Base-by-base conservation (phyloP, 2,888 invertebrate species). In the Idaea aversata region DNA sequence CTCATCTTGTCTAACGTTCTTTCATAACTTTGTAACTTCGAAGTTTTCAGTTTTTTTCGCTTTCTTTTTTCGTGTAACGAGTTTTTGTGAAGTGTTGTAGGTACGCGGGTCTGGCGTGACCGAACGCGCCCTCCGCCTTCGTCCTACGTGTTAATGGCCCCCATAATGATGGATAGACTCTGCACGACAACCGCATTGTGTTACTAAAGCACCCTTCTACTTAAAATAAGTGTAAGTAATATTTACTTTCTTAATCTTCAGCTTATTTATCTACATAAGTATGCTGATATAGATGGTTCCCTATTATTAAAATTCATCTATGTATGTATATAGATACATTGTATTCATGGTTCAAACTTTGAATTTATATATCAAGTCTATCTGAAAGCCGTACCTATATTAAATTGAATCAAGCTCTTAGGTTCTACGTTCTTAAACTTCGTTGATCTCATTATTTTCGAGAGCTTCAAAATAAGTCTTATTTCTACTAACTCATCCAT, bases 161-260 rank as follows among this genome's bases (percentile, higher is more conserved):
- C 79, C 81, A 76, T 81, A 83, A 87, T 91, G 90, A 90, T 89
- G 87, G 88, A 90, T 90, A 77, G 80, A 81, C 81, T 80, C 79
- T 73, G 72, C 81, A 77, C 80, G 79, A 76, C 34, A 81, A 82
- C 81, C 77, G 72, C 73, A 65, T 67, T 72, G 74, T 80, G 72
- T 82, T 81, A 79, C 76, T 77, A 75, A 76, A 72, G 69, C 72
- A 77, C 72, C 75, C 71, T 73, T 78, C 71, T 13, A 38, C 47
- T 63, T 38, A 25, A 25, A 2, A n/a, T 34, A 35, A 59, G 59
- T 57, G 15, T 15, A 35, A 59, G 58, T 15, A 15, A 63, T 16
- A 34, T 63, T 59, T 63, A 58, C 25, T 25, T 25, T 25, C 25
- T 25, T 25, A 25, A 25, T 25, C 25, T 25, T 25, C 25, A 25